A percentile compares a stretch with the other conserved stretches of the same genome.
phyloP scores from a whole-genome alignment of 2,888 invertebrate species.

The Parelbella ahira region DNA sequence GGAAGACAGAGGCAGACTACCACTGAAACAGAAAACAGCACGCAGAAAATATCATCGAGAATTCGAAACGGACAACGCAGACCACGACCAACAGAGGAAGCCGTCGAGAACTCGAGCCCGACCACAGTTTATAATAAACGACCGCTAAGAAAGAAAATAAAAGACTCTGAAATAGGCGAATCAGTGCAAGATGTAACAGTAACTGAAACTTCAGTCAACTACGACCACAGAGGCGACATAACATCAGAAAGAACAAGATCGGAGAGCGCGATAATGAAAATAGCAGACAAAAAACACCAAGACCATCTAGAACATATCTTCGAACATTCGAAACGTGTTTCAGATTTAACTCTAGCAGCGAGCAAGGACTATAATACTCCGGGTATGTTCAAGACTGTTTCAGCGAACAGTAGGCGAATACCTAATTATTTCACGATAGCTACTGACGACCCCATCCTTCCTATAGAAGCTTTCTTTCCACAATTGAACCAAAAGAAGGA shows the following conservation, averaged over 20 bases:
- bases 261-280: constrained; percentile 80
- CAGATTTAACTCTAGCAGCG: constrained; percentile 86
- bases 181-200: constrained; percentile 63
- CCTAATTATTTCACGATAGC: constrained; percentile 87
- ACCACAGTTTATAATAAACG: constrained; percentile 53
- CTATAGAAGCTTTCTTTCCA: constrained; percentile 90
- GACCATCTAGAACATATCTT: constrained; percentile 64
- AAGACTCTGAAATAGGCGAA: constrained; percentile 62
- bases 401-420: constrained; percentile 82
- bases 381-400: constrained; percentile 85
- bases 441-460: constrained; percentile 89
- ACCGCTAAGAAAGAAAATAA: constrained; percentile 60
- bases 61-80: constrained; percentile 63
- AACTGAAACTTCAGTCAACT: constrained; percentile 49
- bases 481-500: constrained; percentile 84
- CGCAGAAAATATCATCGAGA: constrained; percentile 65
- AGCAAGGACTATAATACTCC: constrained; percentile 87
- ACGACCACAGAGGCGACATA: constrained; percentile 53
- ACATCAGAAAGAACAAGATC: constrained; percentile 71
- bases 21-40: constrained; percentile 56
- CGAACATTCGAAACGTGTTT: constrained; percentile 84
- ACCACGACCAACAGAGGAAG: constrained; percentile 62
- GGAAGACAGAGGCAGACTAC: constrained; percentile 57
- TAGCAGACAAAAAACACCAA: constrained; percentile 74
- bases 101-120: constrained; percentile 49